Evolutionary conservation across 2,797 vertebrate genomes (phyloP).

Genomic region (Danio tinwini): DNA sequence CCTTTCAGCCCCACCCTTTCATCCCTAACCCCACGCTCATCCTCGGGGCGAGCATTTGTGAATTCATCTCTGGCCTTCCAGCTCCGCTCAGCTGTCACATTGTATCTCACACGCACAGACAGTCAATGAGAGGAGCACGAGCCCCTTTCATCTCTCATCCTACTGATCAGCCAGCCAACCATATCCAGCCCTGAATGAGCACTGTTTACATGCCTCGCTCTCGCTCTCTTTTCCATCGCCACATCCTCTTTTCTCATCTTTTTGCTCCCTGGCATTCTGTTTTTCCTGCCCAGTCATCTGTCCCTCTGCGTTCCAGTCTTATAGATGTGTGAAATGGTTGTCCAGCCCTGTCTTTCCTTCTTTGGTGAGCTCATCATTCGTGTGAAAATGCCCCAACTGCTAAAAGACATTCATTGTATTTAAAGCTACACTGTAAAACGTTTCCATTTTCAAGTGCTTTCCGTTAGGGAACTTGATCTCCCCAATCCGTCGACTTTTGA

Average conservation of each 20-base stretch:
- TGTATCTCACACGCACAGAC: conserved; percentile 74
- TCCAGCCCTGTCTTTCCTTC: background rate
- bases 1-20: conserved; percentile 55
- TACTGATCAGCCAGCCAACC: conserved; percentile 55
- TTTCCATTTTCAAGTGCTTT: no score
- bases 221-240: no score
- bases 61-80: conserved; percentile 78
- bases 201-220: conserved; percentile 24
- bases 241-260: background rate
- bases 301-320: conserved; percentile 28
- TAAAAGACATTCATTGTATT: background rate
- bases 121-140: conserved; percentile 75
- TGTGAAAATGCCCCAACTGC: conserved; percentile 24
- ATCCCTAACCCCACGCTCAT: conserved; percentile 54
- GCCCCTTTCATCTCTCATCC: conserved; percentile 72
- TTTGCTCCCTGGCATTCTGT: conserved; percentile 13
- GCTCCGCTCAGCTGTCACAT: conserved; percentile 81
- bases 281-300: conserved; percentile 18
- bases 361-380: background rate
- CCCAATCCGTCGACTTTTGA: no score
- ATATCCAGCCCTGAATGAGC: conserved; percentile 62
- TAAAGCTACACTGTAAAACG: no score
- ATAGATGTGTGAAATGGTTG: conserved; percentile 26
- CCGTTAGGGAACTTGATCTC: no score
- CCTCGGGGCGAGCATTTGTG: conserved; percentile 79